phyloP scores from a whole-genome alignment of 2,888 invertebrate species.

The Emmelina monodactyla region DNA sequence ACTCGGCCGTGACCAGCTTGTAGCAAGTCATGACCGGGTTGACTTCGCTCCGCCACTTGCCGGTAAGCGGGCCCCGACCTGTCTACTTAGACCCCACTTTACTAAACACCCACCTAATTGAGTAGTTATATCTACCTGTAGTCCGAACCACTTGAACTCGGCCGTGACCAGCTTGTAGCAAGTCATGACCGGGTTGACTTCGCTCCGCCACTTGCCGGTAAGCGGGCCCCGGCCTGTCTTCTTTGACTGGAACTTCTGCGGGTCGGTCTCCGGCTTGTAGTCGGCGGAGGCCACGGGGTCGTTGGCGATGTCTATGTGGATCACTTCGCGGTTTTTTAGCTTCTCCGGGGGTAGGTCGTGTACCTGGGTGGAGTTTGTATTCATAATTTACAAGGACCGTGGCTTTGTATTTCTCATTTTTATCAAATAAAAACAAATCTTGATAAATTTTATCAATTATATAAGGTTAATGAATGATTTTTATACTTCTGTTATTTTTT shows the following conservation, averaged over 20 bases:
- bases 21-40: slow-evolving; percentile 97
- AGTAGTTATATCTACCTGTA: too few species aligned
- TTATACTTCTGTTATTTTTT: too few species aligned
- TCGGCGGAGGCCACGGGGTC: slow-evolving; percentile 82
- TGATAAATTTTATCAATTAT: too few species aligned
- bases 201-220: slow-evolving; percentile 79
- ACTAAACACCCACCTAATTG: too few species aligned
- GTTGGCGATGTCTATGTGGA: slow-evolving; percentile 95
- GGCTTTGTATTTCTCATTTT: too few species aligned
- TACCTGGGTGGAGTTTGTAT: slow-evolving; percentile 69
- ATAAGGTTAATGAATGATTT: too few species aligned
- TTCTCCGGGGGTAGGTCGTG: slow-evolving; percentile 91
- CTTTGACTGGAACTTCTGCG: slow-evolving; percentile 81
- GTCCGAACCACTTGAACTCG: slow-evolving; percentile 98
- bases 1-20: slow-evolving; percentile 96
- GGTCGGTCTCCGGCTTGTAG: slow-evolving; percentile 77
- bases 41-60: slow-evolving; percentile 80
- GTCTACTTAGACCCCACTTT: slow-evolving; percentile 93
- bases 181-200: slow-evolving; percentile 90
- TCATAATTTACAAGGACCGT: too few species aligned
- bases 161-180: slow-evolving; percentile 97
- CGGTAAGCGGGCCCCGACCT: slow-evolving; percentile 88
- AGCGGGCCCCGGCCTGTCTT: slow-evolving; percentile 97
- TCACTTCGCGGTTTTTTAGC: slow-evolving; percentile 86
- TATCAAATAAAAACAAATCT: too few species aligned